phyloP scores from a whole-genome alignment of 2,888 invertebrate species.

The Daptonema setosum region DNA sequence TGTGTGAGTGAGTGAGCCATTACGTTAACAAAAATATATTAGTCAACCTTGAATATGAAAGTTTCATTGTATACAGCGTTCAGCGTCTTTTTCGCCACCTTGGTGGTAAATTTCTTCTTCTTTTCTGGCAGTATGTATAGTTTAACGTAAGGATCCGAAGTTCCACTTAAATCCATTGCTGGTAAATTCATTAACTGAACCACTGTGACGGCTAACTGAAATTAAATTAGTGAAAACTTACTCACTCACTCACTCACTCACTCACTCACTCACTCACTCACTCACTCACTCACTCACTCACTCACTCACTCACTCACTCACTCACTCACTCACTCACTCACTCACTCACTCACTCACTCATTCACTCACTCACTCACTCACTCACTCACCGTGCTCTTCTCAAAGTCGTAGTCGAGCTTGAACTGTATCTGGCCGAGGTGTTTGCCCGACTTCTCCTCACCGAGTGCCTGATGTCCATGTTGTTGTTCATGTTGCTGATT shows the following conservation, averaged over 20 bases:
- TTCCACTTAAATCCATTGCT: conserved; percentile 93
- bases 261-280: background rate
- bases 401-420: background rate
- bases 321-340: background rate
- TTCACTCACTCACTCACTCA: background rate
- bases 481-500: too few relatives aligned
- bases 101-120: conserved; percentile 98
- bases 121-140: conserved; percentile 85
- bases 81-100: conserved; percentile 91
- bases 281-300: background rate
- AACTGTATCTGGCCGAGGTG: background rate
- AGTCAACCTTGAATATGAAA: conserved; percentile 95
- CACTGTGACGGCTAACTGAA: conserved; percentile 67
- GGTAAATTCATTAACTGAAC: conserved; percentile 92
- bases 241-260: background rate
- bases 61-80: conserved; percentile 96
- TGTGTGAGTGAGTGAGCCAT: too few relatives aligned
- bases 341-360: background rate
- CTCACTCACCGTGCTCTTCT: background rate
- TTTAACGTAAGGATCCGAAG: conserved; percentile 97
- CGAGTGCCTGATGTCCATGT: too few relatives aligned
- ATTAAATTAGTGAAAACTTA: background rate
- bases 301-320: background rate
- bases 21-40: too few relatives aligned
- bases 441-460: background rate